Base-by-base conservation (phyloP, 1,140 invertebrate genomes). In the Nasonia longicornis region DNA sequence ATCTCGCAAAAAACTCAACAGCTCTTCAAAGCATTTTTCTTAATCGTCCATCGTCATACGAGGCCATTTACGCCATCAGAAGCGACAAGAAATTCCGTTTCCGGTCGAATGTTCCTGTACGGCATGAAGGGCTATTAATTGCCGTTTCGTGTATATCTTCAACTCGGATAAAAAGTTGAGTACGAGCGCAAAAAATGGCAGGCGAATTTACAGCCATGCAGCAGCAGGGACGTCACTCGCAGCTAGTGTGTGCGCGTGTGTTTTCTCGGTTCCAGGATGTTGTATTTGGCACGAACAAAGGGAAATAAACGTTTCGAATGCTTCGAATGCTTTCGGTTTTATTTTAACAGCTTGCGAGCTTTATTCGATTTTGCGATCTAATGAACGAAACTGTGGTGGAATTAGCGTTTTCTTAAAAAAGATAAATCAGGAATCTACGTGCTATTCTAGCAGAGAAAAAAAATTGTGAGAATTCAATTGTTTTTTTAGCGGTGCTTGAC, bases 81-180 rank as follows among this genome's bases (percentile, higher is more conserved):
- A 71, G 35, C 29, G 35, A 35, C 69, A 71, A 71, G 69, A 71
- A 71, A 71, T 71, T 71, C 35, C 69, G 69, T 71, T 71, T 71
- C 69, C 69, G 69, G 69, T 38, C 20, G 69, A 35, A n/a, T n/a
- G 52, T n/a, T 38, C 26, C 52, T 42, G 35, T 71, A 7, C 4
- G 8, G 20, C 22, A 29, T 31, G 66, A 67, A 67, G 20, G 35
- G 8, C 35, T 42, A 71, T 71, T 71, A 71, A 71, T 71, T 71
- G 69, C 69, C 69, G 20, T 71, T 38, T 42, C 29, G 69, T n/a
- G 69, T 71, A 71, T 71, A 38, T 71, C 26, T 42, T 29, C 35
- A 42, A 2, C 69, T 2, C 31, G 14, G 35, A 42, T n/a, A 42
- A 58, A 58, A 58, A 58, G 16, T 58, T 58, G 52, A 58, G 20